Conservation (phyloP, 2,113 vertebrate genomes). For the Corvus hawaiiensis region DNA sequence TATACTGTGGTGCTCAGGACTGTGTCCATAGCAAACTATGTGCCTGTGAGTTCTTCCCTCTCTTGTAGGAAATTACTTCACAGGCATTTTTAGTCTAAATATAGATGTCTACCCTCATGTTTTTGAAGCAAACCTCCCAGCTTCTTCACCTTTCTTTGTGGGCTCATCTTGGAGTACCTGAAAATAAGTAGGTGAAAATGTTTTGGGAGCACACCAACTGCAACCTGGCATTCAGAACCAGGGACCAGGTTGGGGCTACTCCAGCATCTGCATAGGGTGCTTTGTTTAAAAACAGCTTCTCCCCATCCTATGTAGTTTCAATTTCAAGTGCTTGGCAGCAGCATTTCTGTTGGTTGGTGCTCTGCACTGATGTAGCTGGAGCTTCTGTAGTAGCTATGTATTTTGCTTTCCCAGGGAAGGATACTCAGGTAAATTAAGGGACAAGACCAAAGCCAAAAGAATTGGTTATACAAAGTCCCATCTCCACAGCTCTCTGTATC, state of each 20-base stretch:
- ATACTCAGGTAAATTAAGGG: background rate
- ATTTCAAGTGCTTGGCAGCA: background rate
- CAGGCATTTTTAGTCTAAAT: background rate
- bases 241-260: background rate
- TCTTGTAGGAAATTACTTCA: background rate
- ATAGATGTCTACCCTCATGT: background rate
- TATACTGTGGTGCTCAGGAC: background rate
- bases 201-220: background rate
- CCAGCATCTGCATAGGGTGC: background rate
- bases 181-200: background rate
- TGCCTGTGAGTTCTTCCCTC: background rate
- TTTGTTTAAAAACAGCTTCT: background rate
- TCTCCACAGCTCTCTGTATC: background rate
- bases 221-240: background rate
- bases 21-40: background rate
- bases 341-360: background rate
- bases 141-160: background rate
- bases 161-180: background rate
- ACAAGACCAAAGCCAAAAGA: background rate
- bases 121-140: background rate
- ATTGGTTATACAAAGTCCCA: background rate
- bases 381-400: background rate
- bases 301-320: background rate
- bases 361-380: background rate
- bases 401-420: background rate